Conservation (phyloP, 2,888 invertebrate genomes). For the Acanthopleura granulata region DNA sequence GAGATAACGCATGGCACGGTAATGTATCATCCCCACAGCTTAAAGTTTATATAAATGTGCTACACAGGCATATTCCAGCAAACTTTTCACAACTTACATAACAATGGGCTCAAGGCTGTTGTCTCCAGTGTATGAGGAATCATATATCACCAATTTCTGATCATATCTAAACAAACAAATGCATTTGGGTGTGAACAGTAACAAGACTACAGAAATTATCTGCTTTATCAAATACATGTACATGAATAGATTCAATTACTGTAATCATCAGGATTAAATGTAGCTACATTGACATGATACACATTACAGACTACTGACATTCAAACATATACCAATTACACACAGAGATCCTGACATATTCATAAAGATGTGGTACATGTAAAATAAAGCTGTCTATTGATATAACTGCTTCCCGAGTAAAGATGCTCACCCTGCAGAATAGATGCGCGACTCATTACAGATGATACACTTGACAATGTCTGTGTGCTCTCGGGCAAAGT, state of each 20-base stretch:
- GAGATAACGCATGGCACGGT: too few relatives aligned
- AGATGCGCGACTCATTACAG: conserved; percentile 65
- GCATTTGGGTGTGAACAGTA: too few relatives aligned
- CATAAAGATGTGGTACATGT: too few relatives aligned
- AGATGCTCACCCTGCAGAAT: conserved; percentile 64
- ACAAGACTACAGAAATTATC: too few relatives aligned
- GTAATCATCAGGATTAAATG: too few relatives aligned
- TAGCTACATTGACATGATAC: too few relatives aligned
- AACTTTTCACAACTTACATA: conserved; percentile 45
- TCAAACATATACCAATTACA: too few relatives aligned
- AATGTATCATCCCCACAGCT: too few relatives aligned
- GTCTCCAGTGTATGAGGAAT: conserved; percentile 66
- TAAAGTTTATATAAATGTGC: background rate
- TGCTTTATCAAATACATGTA: too few relatives aligned
- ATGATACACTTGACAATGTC: conserved; percentile 67
- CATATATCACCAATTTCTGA: conserved; percentile 66
- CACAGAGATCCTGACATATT: too few relatives aligned
- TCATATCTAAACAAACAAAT: conserved; percentile 56
- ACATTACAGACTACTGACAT: too few relatives aligned
- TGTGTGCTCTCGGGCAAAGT: conserved; percentile 61
- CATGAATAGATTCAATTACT: too few relatives aligned
- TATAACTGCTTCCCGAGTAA: background rate
- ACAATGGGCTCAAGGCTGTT: conserved; percentile 56
- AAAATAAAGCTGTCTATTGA: background rate
- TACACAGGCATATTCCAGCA: background rate